Evolutionary conservation across 1,140 invertebrate genomes (phyloP), one percentile per base, ranked within the genome.

Genomic region (Neuroterus valhalla): DNA sequence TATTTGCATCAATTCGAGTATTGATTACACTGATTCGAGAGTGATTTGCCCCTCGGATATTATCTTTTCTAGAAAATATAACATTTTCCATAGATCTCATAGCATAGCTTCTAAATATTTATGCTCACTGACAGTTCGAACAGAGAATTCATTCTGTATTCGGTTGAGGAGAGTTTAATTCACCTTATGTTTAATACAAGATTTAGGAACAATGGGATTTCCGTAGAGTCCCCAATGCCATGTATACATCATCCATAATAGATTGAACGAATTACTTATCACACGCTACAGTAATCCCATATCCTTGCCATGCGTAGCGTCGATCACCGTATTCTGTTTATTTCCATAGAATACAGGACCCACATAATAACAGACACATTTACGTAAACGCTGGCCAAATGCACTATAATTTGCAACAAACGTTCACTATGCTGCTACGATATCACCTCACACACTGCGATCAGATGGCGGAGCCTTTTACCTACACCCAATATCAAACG

Each of bases 401-500:
- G 77, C 69, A 67, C 38, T 55, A 70, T 72, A 79, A 79, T 77
- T 76, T 78, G 48, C 66, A 45, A 26, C 52, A 26, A 66, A 74
- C 23, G 50, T 52, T 52, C 70, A n/a, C 48, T 46, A 26, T 14
- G 17, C 52, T 15, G 12, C 3, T 31, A 12, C 23, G 44, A 3
- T 23, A 8, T 46, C 19, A 2, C 6, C 66, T 78, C 78, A 82
- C 80, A 81, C 78, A 82, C 79, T 71, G 50, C 48, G 66, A 79
- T 79, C 67, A 75, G 68, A 73, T 77, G 74, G 66, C 38, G 62
- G 71, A 78, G 19, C 50, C 48, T 52, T 52, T 52, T 19, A 52
- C 50, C 19, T 66, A 26, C 52, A 38, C 42, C 55, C 66, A 31
- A 50, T 78, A 77, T 72, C 48, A 48, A 48, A 50, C 46, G 70